phyloP scores from a whole-genome alignment of 1,140 invertebrate species.

The Megalopta genalis region DNA sequence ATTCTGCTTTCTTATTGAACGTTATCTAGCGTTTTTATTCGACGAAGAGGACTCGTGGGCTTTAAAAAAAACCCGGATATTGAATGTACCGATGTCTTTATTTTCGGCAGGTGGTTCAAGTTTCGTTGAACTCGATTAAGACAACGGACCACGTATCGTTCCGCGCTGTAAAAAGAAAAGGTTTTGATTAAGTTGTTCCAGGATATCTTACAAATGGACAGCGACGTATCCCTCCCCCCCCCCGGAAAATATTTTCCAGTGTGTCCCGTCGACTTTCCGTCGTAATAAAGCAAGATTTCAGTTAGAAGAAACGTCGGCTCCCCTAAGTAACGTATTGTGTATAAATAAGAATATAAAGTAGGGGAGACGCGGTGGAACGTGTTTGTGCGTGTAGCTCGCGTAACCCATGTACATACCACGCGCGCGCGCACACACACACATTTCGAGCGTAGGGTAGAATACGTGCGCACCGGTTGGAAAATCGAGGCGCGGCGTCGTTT shows the following conservation, averaged over 20 bases:
- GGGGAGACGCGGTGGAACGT: background rate
- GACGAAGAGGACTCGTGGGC: too few species aligned
- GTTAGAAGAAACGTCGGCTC: background rate
- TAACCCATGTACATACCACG: background rate
- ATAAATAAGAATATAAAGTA: slow-evolving; percentile 9
- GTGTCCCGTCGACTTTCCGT: background rate
- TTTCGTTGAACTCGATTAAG: too few species aligned
- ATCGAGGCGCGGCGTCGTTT: slow-evolving; percentile 31
- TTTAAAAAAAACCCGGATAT: too few species aligned
- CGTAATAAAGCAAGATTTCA: slow-evolving; percentile 4
- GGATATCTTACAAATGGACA: too few species aligned
- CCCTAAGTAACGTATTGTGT: background rate
- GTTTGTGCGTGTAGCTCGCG: background rate
- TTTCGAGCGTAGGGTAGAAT: slow-evolving; percentile 35
- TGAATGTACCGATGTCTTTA: too few species aligned
- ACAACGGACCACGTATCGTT: too few species aligned
- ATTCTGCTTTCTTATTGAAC: too few species aligned
- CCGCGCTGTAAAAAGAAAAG: too few species aligned
- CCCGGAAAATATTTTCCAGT: background rate
- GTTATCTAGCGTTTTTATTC: too few species aligned
- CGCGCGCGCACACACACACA: background rate
- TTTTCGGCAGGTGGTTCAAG: too few species aligned
- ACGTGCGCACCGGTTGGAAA: slow-evolving; percentile 37
- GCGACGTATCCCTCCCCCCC: background rate
- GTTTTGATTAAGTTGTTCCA: too few species aligned